Evolutionary conservation across 2,888 invertebrate species (phyloP).

Genomic region (Villa cingulata): DNA sequence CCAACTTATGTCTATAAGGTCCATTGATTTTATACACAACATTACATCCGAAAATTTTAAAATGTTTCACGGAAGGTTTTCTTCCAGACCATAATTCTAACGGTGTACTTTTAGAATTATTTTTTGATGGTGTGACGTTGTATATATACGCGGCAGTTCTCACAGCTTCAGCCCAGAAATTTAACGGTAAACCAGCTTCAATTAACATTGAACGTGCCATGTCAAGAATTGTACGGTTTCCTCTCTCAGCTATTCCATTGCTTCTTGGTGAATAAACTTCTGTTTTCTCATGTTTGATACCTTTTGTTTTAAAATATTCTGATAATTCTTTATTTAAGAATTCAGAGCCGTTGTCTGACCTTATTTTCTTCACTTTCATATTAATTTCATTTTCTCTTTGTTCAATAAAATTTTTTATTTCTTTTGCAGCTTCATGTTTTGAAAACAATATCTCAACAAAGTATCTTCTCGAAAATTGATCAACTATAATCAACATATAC

Average conservation of each 20-base stretch:
- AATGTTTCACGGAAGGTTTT: background rate
- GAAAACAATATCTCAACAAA: slow-evolving; percentile 9
- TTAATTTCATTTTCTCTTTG: slow-evolving; percentile 5
- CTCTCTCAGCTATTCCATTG: slow-evolving; percentile 18
- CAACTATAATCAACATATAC: background rate
- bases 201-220: slow-evolving; percentile 18
- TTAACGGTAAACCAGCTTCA: slow-evolving; percentile 13
- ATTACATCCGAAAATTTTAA: background rate
- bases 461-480: slow-evolving; percentile 4
- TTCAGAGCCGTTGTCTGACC: slow-evolving; percentile 19
- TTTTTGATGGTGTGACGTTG: slow-evolving; percentile 4
- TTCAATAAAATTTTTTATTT: slow-evolving; percentile 14
- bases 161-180: slow-evolving; percentile 21
- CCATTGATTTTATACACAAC: too few relatives aligned
- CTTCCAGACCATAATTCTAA: background rate
- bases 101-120: background rate
- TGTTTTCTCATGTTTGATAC: slow-evolving; percentile 16
- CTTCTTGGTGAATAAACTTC: slow-evolving; percentile 15
- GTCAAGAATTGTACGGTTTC: slow-evolving; percentile 16
- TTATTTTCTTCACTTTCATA: slow-evolving; percentile 9
- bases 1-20: too few relatives aligned
- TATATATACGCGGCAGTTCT: slow-evolving; percentile 13
- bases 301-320: slow-evolving; percentile 13
- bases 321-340: slow-evolving; percentile 12
- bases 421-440: slow-evolving; percentile 12